Percentiles rank a stretch among this genome's conserved stretches.
Evolutionary conservation across 2,113 vertebrate species (phyloP).

Genomic region (Octodon degus): DNA sequence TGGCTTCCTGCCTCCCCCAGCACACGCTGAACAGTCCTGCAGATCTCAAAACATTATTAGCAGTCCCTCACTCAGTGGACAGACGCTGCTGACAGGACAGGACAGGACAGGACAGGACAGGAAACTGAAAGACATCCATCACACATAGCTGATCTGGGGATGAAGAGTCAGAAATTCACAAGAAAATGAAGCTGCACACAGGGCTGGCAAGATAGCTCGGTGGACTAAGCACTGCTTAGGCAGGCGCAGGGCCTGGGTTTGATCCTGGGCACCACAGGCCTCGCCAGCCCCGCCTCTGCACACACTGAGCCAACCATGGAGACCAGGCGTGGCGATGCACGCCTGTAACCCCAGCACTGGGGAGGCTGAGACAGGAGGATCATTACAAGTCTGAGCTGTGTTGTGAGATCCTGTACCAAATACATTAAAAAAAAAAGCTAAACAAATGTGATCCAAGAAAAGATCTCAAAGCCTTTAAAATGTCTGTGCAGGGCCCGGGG

Average conservation of each 20-base stretch:
- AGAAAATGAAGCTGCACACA: slow-evolving; percentile 42
- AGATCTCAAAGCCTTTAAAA: slow-evolving; percentile 19
- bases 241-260: no score
- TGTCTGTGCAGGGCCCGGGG: not conserved
- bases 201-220: no score
- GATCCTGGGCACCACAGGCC: no score
- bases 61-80: not conserved
- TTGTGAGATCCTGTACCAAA: no score
- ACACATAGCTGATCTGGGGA: not conserved
- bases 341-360: no score
- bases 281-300: no score
- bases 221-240: no score
- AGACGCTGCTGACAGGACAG: not conserved
- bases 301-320: no score
- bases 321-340: no score
- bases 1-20: not conserved
- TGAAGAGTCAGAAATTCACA: slow-evolving; percentile 21
- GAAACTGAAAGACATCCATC: not conserved
- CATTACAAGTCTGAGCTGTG: no score
- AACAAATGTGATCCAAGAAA: slow-evolving; percentile 13
- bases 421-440: not conserved
- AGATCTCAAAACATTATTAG: not conserved
- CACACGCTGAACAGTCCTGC: not conserved
- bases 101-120: not conserved
- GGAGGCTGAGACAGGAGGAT: no score